These are phyloP conservation scores for Drosophila hydei DNA, from an alignment of 1,140 invertebrate genomes.

Conservation along the genomic window DNA sequence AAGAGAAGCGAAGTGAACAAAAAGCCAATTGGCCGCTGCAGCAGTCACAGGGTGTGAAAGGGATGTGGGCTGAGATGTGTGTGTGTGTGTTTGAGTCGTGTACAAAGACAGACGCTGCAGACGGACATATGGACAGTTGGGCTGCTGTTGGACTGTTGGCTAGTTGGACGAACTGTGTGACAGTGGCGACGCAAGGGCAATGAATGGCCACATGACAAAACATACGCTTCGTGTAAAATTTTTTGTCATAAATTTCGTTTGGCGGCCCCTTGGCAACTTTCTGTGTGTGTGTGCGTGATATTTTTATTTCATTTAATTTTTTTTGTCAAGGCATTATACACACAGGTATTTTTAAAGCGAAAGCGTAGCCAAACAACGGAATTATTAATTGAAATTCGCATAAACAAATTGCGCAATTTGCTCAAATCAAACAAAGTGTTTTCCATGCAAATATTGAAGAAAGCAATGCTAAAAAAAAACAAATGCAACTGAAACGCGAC, in stretches of 20 bases:
- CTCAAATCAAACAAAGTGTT: slow-evolving; percentile 16
- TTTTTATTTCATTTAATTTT: slow-evolving; percentile 13
- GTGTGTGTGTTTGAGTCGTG: slow-evolving; percentile 5
- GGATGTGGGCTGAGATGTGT: not conserved
- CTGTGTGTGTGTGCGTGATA: slow-evolving; percentile 11
- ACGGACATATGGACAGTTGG: slow-evolving; percentile 16
- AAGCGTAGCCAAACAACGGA: slow-evolving; percentile 26
- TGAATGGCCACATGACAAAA: slow-evolving; percentile 78
- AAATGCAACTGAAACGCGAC: no score
- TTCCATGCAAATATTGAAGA: slow-evolving; percentile 8
- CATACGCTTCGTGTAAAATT: slow-evolving; percentile 75
- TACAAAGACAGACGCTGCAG: slow-evolving; percentile 21
- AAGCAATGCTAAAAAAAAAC: slow-evolving; percentile 11
- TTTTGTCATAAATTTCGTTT: slow-evolving; percentile 73
- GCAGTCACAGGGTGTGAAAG: not conserved
- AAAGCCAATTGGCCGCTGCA: slow-evolving; percentile 55
- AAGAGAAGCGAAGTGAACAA: slow-evolving; percentile 35
- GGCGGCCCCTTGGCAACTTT: slow-evolving; percentile 48
- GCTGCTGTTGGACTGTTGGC: no score
- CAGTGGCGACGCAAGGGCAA: slow-evolving; percentile 57
- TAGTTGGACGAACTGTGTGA: slow-evolving; percentile 4
- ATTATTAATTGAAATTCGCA: slow-evolving; percentile 47
- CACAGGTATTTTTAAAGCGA: slow-evolving; percentile 9
- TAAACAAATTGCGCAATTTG: slow-evolving; percentile 49
- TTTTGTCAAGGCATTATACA: not conserved